Evolutionary conservation across 2,888 invertebrate genomes (phyloP).

Genomic region (Papilio demoleus): DNA sequence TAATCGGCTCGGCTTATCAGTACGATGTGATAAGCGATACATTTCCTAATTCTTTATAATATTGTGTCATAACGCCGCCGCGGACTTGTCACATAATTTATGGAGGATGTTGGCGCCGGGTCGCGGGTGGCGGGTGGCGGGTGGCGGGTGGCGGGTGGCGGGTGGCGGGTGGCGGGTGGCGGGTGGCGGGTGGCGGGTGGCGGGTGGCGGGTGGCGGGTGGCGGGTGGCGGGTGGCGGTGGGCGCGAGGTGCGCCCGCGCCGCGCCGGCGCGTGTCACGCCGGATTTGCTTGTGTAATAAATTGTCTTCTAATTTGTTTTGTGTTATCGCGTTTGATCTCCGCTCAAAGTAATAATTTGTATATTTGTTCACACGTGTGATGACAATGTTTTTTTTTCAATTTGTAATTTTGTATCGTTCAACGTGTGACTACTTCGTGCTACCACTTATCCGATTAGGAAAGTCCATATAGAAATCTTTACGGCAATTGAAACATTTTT

Average conservation of each 20-base stretch:
- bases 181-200: too few species aligned
- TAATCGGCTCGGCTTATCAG: slow-evolving; percentile 15
- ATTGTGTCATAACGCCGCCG: slow-evolving; percentile 22
- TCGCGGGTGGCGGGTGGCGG: neutral
- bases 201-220: too few species aligned
- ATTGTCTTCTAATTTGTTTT: too few species aligned
- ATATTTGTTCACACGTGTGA: neutral
- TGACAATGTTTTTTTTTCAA: neutral
- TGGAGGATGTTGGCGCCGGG: neutral
- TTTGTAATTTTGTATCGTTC: slow-evolving; percentile 1
- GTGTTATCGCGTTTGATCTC: too few species aligned
- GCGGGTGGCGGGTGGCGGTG: too few species aligned
- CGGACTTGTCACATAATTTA: slow-evolving; percentile 15
- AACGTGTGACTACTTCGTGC: neutral
- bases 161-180: too few species aligned
- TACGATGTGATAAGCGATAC: slow-evolving; percentile 3
- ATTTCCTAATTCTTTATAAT: slow-evolving; percentile 37
- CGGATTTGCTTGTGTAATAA: too few species aligned
- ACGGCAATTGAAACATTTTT: slow-evolving; percentile 4
- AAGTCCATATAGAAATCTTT: slow-evolving; percentile 20
- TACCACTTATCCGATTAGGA: slow-evolving; percentile 19
- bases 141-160: too few species aligned
- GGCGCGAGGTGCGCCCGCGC: too few species aligned
- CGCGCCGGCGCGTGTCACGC: too few species aligned
- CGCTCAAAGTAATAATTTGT: slow-evolving; percentile 2